Conservation (phyloP, 2,888 invertebrate species). For the Drosophila acutilabella region DNA sequence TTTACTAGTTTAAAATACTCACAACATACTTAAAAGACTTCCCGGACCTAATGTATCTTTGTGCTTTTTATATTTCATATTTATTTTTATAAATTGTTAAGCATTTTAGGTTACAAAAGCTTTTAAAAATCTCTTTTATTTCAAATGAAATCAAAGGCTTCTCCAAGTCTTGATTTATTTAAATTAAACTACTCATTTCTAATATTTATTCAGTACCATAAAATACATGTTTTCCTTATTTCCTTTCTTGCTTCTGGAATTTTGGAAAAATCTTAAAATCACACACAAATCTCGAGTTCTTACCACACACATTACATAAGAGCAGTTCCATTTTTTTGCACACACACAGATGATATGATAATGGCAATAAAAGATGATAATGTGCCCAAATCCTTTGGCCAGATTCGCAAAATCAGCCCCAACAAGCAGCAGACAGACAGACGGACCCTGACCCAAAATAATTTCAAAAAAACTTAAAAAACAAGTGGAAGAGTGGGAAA, state of each 20-base stretch:
- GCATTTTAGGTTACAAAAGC: no score
- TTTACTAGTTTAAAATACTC: no score
- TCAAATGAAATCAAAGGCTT: no score
- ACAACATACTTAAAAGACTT: no score
- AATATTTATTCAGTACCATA: no score
- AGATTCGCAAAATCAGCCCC: constrained; percentile 74
- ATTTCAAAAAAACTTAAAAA: constrained; percentile 56
- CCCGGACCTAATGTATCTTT: no score
- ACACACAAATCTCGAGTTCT: constrained; percentile 34
- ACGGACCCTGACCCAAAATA: constrained; percentile 38
- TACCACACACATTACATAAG: constrained; percentile 49
- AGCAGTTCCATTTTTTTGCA: constrained; percentile 30
- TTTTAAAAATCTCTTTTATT: no score
- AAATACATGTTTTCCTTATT: no score
- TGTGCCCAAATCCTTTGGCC: constrained; percentile 70
- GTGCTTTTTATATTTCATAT: no score
- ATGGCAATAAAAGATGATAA: constrained; percentile 79
- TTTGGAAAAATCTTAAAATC: constrained; percentile 12
- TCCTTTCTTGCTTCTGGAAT: background rate
- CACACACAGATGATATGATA: constrained; percentile 64
- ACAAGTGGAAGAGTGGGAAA: constrained; percentile 2
- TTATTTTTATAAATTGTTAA: no score
- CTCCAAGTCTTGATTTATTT: no score
- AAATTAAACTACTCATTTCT: no score
- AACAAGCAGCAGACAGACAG: constrained; percentile 7